These are phyloP conservation scores for Centropyge bicolor DNA, from an alignment of 2,797 vertebrate genomes.

Conservation along the genomic window DNA sequence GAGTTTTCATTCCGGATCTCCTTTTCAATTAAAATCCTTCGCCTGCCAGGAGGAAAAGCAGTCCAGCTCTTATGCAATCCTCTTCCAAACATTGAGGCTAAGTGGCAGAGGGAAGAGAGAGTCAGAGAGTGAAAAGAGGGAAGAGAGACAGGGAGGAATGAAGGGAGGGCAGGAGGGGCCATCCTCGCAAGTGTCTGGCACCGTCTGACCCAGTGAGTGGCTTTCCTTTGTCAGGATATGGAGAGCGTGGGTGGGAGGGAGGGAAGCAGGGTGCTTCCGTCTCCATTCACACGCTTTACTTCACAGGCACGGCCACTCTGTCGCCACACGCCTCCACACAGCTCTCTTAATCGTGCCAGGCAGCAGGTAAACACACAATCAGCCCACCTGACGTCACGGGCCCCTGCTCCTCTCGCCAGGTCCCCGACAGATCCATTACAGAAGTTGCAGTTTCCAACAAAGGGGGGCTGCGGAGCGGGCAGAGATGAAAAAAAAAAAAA, in stretches of 20 bases:
- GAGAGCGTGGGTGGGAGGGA: slow-evolving; percentile 65
- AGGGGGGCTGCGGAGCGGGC: not conserved
- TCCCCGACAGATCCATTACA: slow-evolving; percentile 32
- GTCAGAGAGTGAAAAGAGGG: slow-evolving; percentile 38
- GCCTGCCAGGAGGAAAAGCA: slow-evolving; percentile 70
- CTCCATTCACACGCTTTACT: slow-evolving; percentile 70
- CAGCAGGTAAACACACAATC: slow-evolving; percentile 60
- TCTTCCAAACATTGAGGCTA: slow-evolving; percentile 65
- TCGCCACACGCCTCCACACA: slow-evolving; percentile 58
- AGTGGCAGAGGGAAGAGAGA: slow-evolving; percentile 58
- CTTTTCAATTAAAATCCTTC: slow-evolving; percentile 84
- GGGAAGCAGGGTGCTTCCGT: slow-evolving; percentile 66
- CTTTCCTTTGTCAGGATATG: slow-evolving; percentile 78
- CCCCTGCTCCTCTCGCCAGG: slow-evolving; percentile 27
- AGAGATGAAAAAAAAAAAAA: slow-evolving; percentile 21
- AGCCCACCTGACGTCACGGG: slow-evolving; percentile 45
- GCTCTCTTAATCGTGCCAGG: slow-evolving; percentile 42
- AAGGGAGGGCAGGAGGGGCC: slow-evolving; percentile 50
- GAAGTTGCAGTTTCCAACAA: slow-evolving; percentile 22
- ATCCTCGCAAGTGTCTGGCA: slow-evolving; percentile 71
- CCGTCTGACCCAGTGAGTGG: slow-evolving; percentile 74
- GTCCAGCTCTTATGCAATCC: slow-evolving; percentile 80
- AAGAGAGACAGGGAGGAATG: slow-evolving; percentile 44
- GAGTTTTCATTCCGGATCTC: slow-evolving; percentile 81
- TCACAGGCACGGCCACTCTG: slow-evolving; percentile 54